Evolutionary conservation across 2,113 vertebrate species (phyloP).

Genomic region (Nesospiza acunhae): DNA sequence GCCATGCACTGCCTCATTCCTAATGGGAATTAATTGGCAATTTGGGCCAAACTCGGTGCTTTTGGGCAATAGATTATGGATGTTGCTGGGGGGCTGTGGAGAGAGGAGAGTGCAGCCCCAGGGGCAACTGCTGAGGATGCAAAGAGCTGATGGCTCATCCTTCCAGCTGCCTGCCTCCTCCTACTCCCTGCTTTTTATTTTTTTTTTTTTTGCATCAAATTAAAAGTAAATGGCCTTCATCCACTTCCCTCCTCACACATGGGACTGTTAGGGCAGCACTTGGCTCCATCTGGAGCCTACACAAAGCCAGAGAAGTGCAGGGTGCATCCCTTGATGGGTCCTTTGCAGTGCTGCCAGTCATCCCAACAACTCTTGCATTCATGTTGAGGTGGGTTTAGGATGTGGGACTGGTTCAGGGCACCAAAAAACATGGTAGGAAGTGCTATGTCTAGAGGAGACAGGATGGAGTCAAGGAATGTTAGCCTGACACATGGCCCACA

Average conservation of each 20-base stretch:
- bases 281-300: neutral
- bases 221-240: neutral
- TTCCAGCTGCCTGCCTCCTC: neutral
- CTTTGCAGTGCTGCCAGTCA: neutral
- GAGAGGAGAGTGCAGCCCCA: neutral
- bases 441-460: neutral
- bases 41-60: neutral
- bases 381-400: neutral
- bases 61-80: neutral
- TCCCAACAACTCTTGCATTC: neutral
- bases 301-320: neutral
- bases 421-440: neutral
- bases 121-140: neutral
- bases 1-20: neutral
- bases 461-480: neutral
- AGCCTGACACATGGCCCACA: fast-evolving
- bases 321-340: neutral
- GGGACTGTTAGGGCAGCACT: neutral
- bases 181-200: neutral
- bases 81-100: neutral
- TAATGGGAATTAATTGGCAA: neutral
- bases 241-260: fast-evolving
- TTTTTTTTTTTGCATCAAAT: neutral
- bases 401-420: neutral
- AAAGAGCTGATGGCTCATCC: neutral